These are phyloP conservation scores for Nysson spinosus DNA, from an alignment of 2,888 invertebrate species.

Conservation along the genomic window DNA sequence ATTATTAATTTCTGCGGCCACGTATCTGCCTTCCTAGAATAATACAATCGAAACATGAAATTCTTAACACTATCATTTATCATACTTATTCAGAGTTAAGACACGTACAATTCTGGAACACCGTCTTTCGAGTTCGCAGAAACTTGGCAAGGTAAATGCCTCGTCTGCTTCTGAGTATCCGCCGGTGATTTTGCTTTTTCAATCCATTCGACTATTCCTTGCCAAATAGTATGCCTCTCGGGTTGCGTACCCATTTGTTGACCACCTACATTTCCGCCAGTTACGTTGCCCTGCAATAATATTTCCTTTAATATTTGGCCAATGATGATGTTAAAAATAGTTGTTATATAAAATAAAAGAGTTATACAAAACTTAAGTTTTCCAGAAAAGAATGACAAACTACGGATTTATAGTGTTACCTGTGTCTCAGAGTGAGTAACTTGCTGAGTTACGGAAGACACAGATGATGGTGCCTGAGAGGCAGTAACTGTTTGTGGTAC, in stretches of 20 bases:
- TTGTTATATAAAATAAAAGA: background rate
- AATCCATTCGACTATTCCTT: slow-evolving; percentile 93
- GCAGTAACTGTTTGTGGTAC: slow-evolving; percentile 73
- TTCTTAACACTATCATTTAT: too few species aligned
- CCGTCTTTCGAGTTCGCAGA: slow-evolving; percentile 86
- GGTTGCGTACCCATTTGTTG: slow-evolving; percentile 76
- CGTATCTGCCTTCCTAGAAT: slow-evolving; percentile 90
- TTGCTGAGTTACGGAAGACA: slow-evolving; percentile 64
- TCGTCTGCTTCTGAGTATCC: slow-evolving; percentile 86
- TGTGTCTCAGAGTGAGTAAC: slow-evolving; percentile 67
- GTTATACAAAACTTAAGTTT: too few species aligned
- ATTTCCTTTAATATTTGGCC: background rate
- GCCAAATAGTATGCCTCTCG: slow-evolving; percentile 84
- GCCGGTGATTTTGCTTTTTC: slow-evolving; percentile 90
- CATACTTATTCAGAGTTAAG: background rate
- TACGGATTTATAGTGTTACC: slow-evolving; percentile 46
- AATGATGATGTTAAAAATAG: background rate
- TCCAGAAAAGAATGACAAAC: too few species aligned
- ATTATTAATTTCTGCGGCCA: slow-evolving; percentile 96
- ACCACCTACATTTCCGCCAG: slow-evolving; percentile 62
- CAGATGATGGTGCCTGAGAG: slow-evolving; percentile 66
- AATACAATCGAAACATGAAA: slow-evolving; percentile 37
- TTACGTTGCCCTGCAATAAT: slow-evolving; percentile 64
- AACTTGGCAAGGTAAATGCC: slow-evolving; percentile 88
- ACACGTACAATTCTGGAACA: slow-evolving; percentile 89